Percentiles rank a stretch among this genome's conserved stretches.
These are phyloP conservation scores for Hylaea fasciaria DNA, from an alignment of 2,888 invertebrate genomes.

Conservation along the genomic window DNA sequence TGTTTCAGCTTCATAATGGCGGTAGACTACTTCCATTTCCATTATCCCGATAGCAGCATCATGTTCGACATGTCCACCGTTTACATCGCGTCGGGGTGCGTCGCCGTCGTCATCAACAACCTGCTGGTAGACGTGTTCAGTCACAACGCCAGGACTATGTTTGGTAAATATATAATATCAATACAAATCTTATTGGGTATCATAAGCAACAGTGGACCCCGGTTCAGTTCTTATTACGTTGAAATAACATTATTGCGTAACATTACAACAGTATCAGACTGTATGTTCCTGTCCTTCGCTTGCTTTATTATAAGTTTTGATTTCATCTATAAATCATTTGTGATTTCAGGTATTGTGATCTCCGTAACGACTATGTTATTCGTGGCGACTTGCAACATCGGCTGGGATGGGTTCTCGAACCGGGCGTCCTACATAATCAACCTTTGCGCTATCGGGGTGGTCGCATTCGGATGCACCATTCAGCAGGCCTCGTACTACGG, in stretches of 20 bases:
- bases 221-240: too few relatives aligned
- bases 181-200: too few relatives aligned
- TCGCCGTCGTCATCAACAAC: slow-evolving; percentile 94
- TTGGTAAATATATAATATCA: slow-evolving; percentile 84
- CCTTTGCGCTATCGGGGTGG: slow-evolving; percentile 92
- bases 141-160: slow-evolving; percentile 93
- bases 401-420: slow-evolving; percentile 92
- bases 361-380: slow-evolving; percentile 93
- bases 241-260: too few relatives aligned
- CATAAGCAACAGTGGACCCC: not conserved
- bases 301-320: not conserved
- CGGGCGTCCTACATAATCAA: slow-evolving; percentile 93
- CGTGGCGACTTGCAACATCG: slow-evolving; percentile 94
- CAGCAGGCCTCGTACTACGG: slow-evolving; percentile 98
- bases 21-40: slow-evolving; percentile 95
- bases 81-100: slow-evolving; percentile 95
- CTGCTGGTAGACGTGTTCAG: slow-evolving; percentile 92
- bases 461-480: slow-evolving; percentile 95
- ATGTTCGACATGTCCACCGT: slow-evolving; percentile 97
- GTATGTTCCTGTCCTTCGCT: not conserved
- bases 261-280: too few relatives aligned
- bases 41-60: slow-evolving; percentile 93
- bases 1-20: slow-evolving; percentile 94
- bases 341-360: slow-evolving; percentile 89
- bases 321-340: not conserved